Percentiles rank a stretch among this genome's conserved stretches.
Evolutionary conservation across 2,797 vertebrate species (phyloP).

Genomic region (Aulostomus chinensis): DNA sequence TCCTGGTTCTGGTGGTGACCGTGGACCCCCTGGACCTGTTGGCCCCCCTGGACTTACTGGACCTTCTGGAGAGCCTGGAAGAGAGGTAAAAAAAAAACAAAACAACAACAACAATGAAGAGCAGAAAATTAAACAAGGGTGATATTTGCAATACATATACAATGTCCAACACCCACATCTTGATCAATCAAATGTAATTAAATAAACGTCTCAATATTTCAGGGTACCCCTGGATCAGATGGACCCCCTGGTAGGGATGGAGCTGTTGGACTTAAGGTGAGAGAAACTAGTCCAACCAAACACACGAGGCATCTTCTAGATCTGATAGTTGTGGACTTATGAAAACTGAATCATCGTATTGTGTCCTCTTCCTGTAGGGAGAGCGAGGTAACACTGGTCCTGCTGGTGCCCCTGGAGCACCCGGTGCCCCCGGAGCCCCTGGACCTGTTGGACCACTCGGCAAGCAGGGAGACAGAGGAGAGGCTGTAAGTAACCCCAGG

Average conservation of each 20-base stretch:
- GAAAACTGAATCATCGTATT: conserved; percentile 6
- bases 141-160: neutral
- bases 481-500: conserved; percentile 84
- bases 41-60: conserved; percentile 93
- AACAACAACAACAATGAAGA: conserved; percentile 3
- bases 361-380: conserved; percentile 79
- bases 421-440: conserved; percentile 87
- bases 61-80: conserved; percentile 89
- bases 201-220: conserved; percentile 16
- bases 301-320: no score
- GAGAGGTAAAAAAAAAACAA: conserved; percentile 84
- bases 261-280: conserved; percentile 89
- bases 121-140: neutral
- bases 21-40: conserved; percentile 92
- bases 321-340: no score
- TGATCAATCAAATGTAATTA: neutral
- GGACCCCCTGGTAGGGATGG: conserved; percentile 95
- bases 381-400: conserved; percentile 94
- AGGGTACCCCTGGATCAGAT: conserved; percentile 93
- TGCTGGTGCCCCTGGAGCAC: conserved; percentile 87
- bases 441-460: conserved; percentile 93
- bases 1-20: conserved; percentile 85
- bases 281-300: conserved; percentile 12
- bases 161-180: neutral
- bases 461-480: conserved; percentile 97